Evolutionary conservation across 2,113 vertebrate genomes (phyloP).

Genomic region (Catharus minimus): DNA sequence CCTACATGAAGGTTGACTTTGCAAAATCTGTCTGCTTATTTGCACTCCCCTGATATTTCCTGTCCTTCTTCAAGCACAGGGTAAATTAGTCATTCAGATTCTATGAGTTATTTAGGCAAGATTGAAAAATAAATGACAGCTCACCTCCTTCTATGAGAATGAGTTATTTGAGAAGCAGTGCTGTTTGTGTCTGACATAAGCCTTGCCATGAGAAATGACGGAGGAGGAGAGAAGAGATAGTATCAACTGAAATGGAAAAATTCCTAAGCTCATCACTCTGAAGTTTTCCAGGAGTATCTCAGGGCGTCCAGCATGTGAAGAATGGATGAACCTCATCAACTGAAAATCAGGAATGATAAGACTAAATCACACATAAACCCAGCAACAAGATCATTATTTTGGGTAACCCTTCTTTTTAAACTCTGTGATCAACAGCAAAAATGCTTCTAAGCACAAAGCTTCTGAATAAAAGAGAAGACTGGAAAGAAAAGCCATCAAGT

Average conservation of each 20-base stretch:
- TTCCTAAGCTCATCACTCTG: background rate
- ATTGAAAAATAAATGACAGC: background rate
- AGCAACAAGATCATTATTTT: background rate
- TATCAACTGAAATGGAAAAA: background rate
- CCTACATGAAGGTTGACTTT: background rate
- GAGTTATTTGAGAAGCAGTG: slow-evolving; percentile 12
- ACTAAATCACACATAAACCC: background rate
- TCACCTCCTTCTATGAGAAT: background rate
- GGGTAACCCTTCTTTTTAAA: background rate
- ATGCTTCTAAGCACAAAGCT: background rate
- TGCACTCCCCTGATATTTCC: background rate
- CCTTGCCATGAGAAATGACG: background rate
- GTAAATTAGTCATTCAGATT: slow-evolving; percentile 3
- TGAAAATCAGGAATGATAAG: background rate
- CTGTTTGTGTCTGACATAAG: background rate
- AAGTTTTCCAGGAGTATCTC: background rate
- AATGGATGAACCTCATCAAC: background rate
- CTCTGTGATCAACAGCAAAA: background rate
- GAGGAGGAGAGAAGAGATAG: background rate
- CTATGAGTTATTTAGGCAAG: slow-evolving; percentile 1
- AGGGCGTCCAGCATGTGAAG: background rate
- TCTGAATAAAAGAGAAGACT: background rate
- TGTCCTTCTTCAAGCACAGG: background rate
- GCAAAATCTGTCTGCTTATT: background rate
- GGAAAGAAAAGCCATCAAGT: background rate